phyloP scores from a whole-genome alignment of 2,113 vertebrate genomes.

The Solea senegalensis region DNA sequence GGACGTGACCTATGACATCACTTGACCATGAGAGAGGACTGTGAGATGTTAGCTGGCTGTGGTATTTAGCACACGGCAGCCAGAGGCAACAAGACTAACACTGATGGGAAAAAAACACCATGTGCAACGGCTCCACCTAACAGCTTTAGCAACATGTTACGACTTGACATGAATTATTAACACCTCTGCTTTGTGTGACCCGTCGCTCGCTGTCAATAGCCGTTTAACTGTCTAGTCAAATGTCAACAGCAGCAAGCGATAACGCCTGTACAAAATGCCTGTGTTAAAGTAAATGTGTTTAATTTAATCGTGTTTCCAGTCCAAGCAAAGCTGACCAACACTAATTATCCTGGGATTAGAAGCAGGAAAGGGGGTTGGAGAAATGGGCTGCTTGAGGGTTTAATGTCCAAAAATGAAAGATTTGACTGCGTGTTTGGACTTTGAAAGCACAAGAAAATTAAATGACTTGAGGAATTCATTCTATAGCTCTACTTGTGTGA shows the following conservation, averaged over 20 bases:
- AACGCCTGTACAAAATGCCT: neutral
- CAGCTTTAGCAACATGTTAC: conserved; percentile 36
- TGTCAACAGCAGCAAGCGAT: conserved; percentile 16
- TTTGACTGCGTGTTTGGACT: too few relatives aligned
- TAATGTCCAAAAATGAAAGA: too few relatives aligned
- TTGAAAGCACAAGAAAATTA: too few relatives aligned
- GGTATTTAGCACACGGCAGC: conserved; percentile 36
- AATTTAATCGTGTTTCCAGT: neutral
- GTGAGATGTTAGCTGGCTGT: neutral
- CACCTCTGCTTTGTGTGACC: conserved; percentile 32
- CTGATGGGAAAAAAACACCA: conserved; percentile 13
- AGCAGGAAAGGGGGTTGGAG: neutral
- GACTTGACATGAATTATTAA: conserved; percentile 53
- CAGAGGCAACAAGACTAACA: neutral
- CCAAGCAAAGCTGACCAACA: neutral
- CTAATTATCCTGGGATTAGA: conserved; percentile 19
- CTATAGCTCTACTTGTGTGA: too few relatives aligned
- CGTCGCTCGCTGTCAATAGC: conserved; percentile 33
- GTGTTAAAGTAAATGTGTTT: neutral
- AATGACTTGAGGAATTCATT: too few relatives aligned
- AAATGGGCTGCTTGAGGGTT: neutral
- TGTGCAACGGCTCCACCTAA: neutral
- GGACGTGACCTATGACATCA: conserved; percentile 12
- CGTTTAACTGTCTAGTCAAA: conserved; percentile 27
- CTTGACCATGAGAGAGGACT: neutral